Evolutionary conservation across 2,888 invertebrate genomes (phyloP).

Genomic region (Drosophila phalerata): DNA sequence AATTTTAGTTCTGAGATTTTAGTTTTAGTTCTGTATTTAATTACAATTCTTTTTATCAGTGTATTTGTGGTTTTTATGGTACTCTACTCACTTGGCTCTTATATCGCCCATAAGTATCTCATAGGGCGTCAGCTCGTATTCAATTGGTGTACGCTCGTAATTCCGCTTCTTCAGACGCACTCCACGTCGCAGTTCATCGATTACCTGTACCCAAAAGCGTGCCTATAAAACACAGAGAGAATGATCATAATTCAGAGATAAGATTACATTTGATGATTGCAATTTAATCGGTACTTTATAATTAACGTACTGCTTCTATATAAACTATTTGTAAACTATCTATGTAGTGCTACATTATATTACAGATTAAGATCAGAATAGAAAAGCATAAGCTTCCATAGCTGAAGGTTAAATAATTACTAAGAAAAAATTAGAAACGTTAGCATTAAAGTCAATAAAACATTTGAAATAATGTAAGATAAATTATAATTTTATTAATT

Average conservation of each 20-base stretch:
- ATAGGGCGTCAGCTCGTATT: conserved; percentile 97
- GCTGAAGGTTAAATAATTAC: too few species aligned
- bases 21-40: too few species aligned
- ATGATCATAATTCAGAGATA: conserved; percentile 1
- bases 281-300: too few species aligned
- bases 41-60: too few species aligned
- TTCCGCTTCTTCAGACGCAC: conserved; percentile 96
- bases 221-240: conserved; percentile 87
- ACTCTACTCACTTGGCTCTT: conserved; percentile 88
- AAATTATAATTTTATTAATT: too few species aligned
- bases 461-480: too few species aligned
- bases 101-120: conserved; percentile 99
- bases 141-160: conserved; percentile 91
- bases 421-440: too few species aligned
- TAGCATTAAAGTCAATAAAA: too few species aligned
- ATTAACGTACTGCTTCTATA: neutral
- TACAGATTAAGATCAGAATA: too few species aligned
- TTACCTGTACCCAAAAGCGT: conserved; percentile 97
- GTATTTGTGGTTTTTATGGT: neutral
- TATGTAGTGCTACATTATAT: neutral
- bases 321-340: neutral
- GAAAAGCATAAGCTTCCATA: too few species aligned
- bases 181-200: conserved; percentile 95
- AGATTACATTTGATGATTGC: conserved; percentile 1
- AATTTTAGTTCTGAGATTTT: too few species aligned